These are phyloP conservation scores for Probosciger aterrimus DNA, from an alignment of 2,113 vertebrate genomes.

Conservation along the genomic window DNA sequence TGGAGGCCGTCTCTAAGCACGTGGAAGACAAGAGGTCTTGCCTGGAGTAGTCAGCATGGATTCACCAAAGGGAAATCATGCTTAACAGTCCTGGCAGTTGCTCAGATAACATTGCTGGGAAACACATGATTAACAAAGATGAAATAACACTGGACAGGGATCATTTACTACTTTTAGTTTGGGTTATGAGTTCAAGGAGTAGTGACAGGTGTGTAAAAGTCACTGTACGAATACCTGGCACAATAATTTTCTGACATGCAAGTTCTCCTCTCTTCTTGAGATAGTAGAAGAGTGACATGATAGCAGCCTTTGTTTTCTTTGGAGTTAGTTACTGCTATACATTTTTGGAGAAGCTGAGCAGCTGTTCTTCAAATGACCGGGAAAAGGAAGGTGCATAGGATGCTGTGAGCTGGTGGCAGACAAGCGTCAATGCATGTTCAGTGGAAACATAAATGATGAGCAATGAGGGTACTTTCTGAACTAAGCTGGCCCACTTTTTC, in stretches of 20 bases:
- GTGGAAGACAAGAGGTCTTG: background rate
- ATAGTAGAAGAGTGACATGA: background rate
- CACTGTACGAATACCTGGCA: background rate
- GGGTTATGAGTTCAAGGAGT: background rate
- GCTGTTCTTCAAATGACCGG: background rate
- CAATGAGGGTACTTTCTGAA: background rate
- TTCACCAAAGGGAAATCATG: background rate
- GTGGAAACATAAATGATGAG: background rate
- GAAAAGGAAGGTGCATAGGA: background rate
- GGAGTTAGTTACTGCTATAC: background rate
- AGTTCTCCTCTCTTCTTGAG: background rate
- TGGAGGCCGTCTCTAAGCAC: background rate
- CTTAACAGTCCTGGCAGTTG: background rate
- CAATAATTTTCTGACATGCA: background rate
- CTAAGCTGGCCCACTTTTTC: constrained; percentile 2
- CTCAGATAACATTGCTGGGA: background rate
- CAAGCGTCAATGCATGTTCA: background rate
- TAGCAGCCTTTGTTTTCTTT: background rate
- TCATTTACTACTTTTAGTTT: background rate
- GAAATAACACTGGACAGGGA: background rate
- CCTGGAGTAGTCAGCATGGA: background rate
- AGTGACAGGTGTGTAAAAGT: background rate
- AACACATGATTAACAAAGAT: background rate
- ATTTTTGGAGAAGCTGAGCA: background rate
- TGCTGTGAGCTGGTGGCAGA: background rate